Base-by-base conservation (phyloP, 2,113 vertebrate species). In the Neogale vison region DNA sequence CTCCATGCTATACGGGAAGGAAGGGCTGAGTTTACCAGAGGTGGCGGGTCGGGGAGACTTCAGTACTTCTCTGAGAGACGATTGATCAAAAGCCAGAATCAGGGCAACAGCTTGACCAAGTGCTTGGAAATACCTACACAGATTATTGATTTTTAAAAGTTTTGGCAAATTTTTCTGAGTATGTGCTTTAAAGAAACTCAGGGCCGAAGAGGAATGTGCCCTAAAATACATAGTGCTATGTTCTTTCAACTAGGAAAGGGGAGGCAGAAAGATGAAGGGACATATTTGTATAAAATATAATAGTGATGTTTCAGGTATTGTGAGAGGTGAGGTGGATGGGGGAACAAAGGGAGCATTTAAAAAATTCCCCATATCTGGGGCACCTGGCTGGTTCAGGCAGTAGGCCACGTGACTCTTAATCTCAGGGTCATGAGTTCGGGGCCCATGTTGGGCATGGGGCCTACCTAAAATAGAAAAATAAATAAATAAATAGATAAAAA, bases 41-140 rank as follows among this genome's bases (percentile, higher is more conserved):
- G 13, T 42, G 69, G 83, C 92, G 39, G 57, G 29, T 55, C 14
- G 74, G 55, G 83, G 29, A 86, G 74, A 92, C 23, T 52, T 95
- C 14, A 45, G 79, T 86, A 82, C 83, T 61, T 69, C 6, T 59
- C 42, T 84, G 86, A 84, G 76, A 95, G 39, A 52, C 2, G 7
- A 89, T 63, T 96, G 61, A 72, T 95, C 69, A 93, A 94, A 97
- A 94, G 31, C 95, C 45, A 91, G 59, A 96, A 89, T 67, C 50
- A 57, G 71, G 34, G 34, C 21, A 91, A 17, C 71, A 74, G 50
- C 65, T 92, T 94, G 23, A 21, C 72, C 47, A 95, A 96, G 93
- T 93, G 50, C 36, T 77, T 82, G 45, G 39, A 96, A 97, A 88
- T 84, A 76, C 72, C 71, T 82, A 95, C 59, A n/a, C 79, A 88